phyloP scores from a whole-genome alignment of 2,888 invertebrate species.

The Sphecodes monilicornis region DNA sequence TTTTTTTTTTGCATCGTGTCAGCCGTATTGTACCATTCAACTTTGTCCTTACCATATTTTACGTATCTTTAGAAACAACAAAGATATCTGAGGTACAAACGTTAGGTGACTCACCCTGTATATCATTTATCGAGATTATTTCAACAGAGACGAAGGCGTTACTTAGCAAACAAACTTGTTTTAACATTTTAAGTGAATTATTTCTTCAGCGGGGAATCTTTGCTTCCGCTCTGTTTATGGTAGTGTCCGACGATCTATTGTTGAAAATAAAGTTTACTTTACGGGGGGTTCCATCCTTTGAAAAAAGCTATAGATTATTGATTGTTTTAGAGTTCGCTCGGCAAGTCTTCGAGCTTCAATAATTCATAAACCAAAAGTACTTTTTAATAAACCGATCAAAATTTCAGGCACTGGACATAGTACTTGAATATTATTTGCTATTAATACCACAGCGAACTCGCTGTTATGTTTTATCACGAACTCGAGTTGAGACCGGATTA shows the following conservation, averaged over 20 bases:
- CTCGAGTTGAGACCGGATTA: too few relatives aligned
- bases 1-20: too few relatives aligned
- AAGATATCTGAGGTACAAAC: too few relatives aligned
- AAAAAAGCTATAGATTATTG: neutral
- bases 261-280: neutral
- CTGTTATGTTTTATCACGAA: too few relatives aligned
- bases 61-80: too few relatives aligned
- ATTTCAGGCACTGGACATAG: too few relatives aligned
- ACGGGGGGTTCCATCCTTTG: neutral
- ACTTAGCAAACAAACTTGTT: conserved; percentile 10
- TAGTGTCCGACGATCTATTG: neutral
- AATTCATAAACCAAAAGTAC: neutral
- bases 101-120: neutral
- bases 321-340: neutral
- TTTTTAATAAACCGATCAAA: too few relatives aligned
- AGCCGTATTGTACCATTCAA: too few relatives aligned
- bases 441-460: neutral
- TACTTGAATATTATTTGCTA: neutral
- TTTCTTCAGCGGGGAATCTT: neutral
- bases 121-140: neutral
- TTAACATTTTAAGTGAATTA: conserved; percentile 37
- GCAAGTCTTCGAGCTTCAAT: neutral
- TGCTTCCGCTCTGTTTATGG: neutral
- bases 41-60: too few relatives aligned
- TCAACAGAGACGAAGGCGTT: neutral